Base-by-base conservation (phyloP, 2,888 invertebrate genomes). In the Pegoplata infirma region DNA sequence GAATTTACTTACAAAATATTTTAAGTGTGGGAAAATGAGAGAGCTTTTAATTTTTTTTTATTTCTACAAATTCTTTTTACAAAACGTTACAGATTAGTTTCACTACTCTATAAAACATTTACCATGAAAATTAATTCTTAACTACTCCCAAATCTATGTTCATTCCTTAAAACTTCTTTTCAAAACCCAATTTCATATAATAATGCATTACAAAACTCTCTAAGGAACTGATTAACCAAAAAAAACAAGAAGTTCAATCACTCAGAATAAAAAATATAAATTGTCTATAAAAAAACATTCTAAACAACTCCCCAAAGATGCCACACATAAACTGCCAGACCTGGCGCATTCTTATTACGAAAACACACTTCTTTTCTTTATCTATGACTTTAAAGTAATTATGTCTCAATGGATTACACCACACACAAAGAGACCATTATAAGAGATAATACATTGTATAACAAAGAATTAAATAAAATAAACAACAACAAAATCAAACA, bases 371-470 rank as follows among this genome's bases (percentile, higher is more conserved):
- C 75, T 72, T 21, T 7, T 36, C 46, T 53, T 61, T 69, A 55
- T 40, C 36, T 40, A 40, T n/a, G 17, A 66, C 55, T 67, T 68
- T 44, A 44, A 59, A 56, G 63, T 73, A 76, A 76, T 80, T 76
- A 72, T 69, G 80, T 80, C 76, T 80, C 80, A 74, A 63, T 76
- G 80, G 74, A 67, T 72, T 53, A 80, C 56, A 81, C 44, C 49
- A 80, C 56, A 81, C 44, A 68, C 47, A 68, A 3, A 49, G 17
- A 40, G n/a, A n/a, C n/a, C n/a, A n/a, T n/a, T n/a, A n/a, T n/a
- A 61, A 46, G 44, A 16, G 6, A 40, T 40, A n/a, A 40, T n/a
- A n/a, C n/a, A 40, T 40, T 12, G 36, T n/a, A 40, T 4, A 10
- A 68, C 17, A 49, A 8, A 49, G 40, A 17, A n/a, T n/a, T n/a